Evolutionary conservation across 2,113 vertebrate species (phyloP).

Genomic region (Microtus richardsoni): DNA sequence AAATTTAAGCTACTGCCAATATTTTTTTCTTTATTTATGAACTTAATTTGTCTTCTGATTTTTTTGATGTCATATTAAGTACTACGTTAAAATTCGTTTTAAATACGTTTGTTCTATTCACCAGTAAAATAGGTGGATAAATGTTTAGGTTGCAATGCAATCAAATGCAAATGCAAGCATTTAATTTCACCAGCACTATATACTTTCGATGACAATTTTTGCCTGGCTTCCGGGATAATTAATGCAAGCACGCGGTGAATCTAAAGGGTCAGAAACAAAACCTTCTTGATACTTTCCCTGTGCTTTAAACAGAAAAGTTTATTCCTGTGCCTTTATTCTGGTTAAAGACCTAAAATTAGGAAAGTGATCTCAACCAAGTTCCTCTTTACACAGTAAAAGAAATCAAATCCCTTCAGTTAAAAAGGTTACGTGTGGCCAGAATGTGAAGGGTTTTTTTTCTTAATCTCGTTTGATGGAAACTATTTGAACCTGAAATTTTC

Average conservation of each 20-base stretch:
- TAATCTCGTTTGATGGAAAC: constrained; percentile 79
- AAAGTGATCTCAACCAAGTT: constrained; percentile 30
- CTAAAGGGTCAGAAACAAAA: not conserved
- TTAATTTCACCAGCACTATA: not conserved
- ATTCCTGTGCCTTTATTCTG: constrained; percentile 54
- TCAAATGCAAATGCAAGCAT: not conserved
- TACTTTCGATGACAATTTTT: not conserved
- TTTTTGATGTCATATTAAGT: not conserved
- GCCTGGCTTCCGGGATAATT: not conserved
- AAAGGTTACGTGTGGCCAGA: constrained; percentile 21
- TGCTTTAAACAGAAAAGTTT: not conserved
- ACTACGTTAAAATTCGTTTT: not conserved
- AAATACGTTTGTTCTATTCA: not conserved
- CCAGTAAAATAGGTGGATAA: not conserved
- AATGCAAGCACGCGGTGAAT: not conserved
- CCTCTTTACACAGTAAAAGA: constrained; percentile 50
- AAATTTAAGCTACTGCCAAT: not conserved
- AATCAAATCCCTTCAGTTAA: constrained; percentile 49
- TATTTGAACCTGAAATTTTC: constrained; percentile 85
- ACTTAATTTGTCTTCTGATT: not conserved
- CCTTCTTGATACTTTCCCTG: not conserved
- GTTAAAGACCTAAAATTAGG: constrained; percentile 18
- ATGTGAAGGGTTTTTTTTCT: constrained; percentile 19
- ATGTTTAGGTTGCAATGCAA: constrained; percentile 5
- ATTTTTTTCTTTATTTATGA: not conserved